Evolutionary conservation across 2,797 vertebrate genomes (phyloP), one percentile per base, ranked within the genome.

Genomic region (Phataginus tricuspis): DNA sequence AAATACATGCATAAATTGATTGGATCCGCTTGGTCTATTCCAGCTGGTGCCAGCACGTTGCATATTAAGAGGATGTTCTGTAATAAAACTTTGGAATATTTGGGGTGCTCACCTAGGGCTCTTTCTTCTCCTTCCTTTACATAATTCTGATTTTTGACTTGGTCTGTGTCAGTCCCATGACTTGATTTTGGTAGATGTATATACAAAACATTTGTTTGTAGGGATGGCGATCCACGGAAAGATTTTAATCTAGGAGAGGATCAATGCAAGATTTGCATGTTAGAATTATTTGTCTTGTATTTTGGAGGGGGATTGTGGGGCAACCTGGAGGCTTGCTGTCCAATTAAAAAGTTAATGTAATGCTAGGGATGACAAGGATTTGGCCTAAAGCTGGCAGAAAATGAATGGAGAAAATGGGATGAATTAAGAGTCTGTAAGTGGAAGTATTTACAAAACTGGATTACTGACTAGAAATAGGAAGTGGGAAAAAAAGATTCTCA

Each of bases 11-110:
- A 83, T 91, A 94, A 96, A 96, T 92, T 96, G 95, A 97, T 96
- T 96, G 72, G 94, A 69, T 96, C 85, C 96, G 89, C 96, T 97
- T 88, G 77, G 55, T 95, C 72, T 97, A 61, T 79, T 96, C 86
- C 88, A 95, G 95, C 90, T 95, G 94, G 86, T 92, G 53, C 78
- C 57, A 92, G 66, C 51, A 97, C 68, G 94, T 94, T 92, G 80
- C 83, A 79, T 80, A 69, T 93, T 92, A 88, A 89, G 80, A 75
- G 68, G 57, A 34, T 87, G 63, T 68, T 8, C 64, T 31, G 19
- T 84, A 78, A 84, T 72, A 25, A 93, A 31, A 86, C 53, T 85
- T 96, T 15, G 34, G n/a, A 71, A 71, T 86, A 92, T 96, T 90
- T 94, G 53, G 51, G 72, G 39, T 61, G 61, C 53, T 94, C 53